phyloP scores from a whole-genome alignment of 2,113 vertebrate genomes.

The Rhipidura dahli region DNA sequence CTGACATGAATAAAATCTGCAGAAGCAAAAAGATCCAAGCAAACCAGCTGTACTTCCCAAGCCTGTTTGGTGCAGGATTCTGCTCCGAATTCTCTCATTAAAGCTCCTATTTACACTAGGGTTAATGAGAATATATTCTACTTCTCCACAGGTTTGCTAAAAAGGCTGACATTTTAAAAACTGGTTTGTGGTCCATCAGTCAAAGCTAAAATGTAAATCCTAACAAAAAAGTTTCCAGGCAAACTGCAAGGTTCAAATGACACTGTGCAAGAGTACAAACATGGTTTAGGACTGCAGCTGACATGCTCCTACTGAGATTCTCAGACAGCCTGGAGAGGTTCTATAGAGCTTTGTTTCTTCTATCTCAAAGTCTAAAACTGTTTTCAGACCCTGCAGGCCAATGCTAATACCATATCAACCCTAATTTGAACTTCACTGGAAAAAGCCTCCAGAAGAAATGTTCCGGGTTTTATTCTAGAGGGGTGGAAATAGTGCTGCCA shows the following conservation, averaged over 20 bases:
- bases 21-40: neutral
- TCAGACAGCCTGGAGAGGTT: neutral
- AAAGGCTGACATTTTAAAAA: neutral
- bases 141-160: neutral
- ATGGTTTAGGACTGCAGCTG: rapidly evolving
- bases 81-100: neutral
- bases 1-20: neutral
- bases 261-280: neutral
- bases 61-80: neutral
- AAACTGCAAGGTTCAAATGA: neutral
- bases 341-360: neutral
- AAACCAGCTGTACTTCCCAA: neutral
- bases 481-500: neutral
- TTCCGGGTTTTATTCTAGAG: neutral
- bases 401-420: neutral
- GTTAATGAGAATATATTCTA: neutral
- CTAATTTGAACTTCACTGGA: neutral
- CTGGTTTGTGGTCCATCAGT: neutral
- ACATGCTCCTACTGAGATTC: rapidly evolving
- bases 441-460: neutral
- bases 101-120: neutral
- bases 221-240: neutral
- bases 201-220: neutral
- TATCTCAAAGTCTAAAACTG: neutral
- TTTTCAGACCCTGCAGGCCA: neutral